Evolutionary conservation across 1,140 invertebrate species (phyloP).

Genomic region (Dreissena rostriformis): DNA sequence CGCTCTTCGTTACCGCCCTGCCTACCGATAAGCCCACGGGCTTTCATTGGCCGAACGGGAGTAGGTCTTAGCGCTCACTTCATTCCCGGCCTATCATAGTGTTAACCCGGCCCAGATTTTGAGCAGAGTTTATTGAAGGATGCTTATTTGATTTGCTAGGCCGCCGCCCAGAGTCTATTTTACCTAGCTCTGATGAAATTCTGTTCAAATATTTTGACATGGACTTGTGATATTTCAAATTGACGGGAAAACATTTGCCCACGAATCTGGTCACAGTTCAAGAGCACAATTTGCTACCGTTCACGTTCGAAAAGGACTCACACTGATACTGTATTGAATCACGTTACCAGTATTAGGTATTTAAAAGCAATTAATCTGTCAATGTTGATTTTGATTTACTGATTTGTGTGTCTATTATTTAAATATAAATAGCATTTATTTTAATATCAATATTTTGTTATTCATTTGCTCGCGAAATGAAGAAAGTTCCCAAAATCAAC

Average conservation of each 20-base stretch:
- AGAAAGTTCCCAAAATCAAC: too few relatives aligned
- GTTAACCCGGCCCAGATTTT: background rate
- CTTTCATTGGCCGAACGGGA: slow-evolving; percentile 21
- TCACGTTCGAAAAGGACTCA: background rate
- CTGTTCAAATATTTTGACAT: slow-evolving; percentile 54
- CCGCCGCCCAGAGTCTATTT: background rate
- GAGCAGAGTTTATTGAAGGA: background rate
- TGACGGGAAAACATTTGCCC: slow-evolving; percentile 43
- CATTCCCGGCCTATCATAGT: background rate
- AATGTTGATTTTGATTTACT: too few relatives aligned
- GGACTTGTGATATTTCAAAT: slow-evolving; percentile 48
- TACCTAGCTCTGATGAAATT: slow-evolving; percentile 36
- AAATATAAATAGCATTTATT: too few relatives aligned
- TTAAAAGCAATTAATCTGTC: too few relatives aligned
- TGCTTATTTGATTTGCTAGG: slow-evolving; percentile 1
- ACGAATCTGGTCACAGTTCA: slow-evolving; percentile 47
- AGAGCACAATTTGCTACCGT: slow-evolving; percentile 28
- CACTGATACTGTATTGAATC: too few relatives aligned
- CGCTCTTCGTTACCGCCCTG: slow-evolving; percentile 9
- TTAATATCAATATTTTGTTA: too few relatives aligned
- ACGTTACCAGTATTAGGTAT: too few relatives aligned
- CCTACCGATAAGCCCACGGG: slow-evolving; percentile 50
- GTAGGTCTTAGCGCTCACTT: background rate
- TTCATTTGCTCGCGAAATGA: too few relatives aligned
- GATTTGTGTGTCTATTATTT: too few relatives aligned